Conservation (phyloP, 2,797 vertebrate species). For the Taeniopygia guttata region DNA sequence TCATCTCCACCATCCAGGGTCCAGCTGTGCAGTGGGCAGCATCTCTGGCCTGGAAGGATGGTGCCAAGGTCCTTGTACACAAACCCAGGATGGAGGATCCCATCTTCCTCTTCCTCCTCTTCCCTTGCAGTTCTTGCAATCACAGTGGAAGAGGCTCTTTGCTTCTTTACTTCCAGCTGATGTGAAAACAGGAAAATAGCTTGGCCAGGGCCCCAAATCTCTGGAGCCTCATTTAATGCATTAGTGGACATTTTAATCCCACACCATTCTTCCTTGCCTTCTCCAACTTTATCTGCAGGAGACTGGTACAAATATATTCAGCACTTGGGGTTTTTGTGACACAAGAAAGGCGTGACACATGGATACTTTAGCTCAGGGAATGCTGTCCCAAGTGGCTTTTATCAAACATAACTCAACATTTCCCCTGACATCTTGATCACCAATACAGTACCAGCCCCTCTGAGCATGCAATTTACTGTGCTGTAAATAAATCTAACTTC, state of each 20-base stretch:
- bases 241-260: not conserved
- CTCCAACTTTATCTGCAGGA: not conserved
- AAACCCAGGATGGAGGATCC: not conserved
- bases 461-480: not conserved
- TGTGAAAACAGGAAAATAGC: not conserved
- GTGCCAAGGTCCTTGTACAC: not conserved
- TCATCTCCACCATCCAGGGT: not conserved
- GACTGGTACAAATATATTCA: not conserved
- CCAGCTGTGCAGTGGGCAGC: not conserved
- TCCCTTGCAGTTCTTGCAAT: accelerated
- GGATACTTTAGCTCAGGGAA: not conserved
- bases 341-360: not conserved
- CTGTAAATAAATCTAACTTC: constrained; percentile 63
- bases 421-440: not conserved
- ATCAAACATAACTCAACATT: not conserved
- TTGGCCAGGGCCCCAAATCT: not conserved
- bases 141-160: not conserved
- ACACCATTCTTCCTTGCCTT: not conserved
- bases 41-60: not conserved
- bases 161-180: not conserved
- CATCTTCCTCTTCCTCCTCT: not conserved
- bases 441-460: constrained; percentile 25
- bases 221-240: not conserved
- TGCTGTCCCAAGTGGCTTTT: not conserved
- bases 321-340: not conserved